These are phyloP conservation scores for Crocallis elinguaria DNA, from an alignment of 2,888 invertebrate genomes.

Conservation along the genomic window DNA sequence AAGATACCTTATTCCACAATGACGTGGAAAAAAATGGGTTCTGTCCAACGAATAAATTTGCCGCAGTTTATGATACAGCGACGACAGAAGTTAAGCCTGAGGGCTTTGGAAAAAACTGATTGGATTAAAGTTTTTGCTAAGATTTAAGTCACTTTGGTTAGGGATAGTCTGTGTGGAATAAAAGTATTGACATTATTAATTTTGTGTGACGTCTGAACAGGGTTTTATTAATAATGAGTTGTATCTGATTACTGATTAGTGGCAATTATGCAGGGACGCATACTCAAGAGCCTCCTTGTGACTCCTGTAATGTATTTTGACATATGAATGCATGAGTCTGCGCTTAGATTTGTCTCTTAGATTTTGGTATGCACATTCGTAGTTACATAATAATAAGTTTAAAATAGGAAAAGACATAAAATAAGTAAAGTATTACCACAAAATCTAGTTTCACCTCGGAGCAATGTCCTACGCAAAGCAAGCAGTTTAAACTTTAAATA, in stretches of 20 bases:
- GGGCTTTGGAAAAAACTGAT: background rate
- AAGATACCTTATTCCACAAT: conserved; percentile 18
- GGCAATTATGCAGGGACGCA: too few relatives aligned
- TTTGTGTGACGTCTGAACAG: background rate
- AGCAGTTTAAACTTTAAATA: background rate
- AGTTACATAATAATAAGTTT: too few relatives aligned
- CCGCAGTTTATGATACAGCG: conserved; percentile 22
- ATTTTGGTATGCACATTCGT: too few relatives aligned
- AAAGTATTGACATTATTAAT: background rate
- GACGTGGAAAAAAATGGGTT: conserved; percentile 30
- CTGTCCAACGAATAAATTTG: conserved; percentile 25
- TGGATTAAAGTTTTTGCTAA: background rate
- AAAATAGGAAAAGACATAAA: too few relatives aligned
- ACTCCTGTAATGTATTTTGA: too few relatives aligned
- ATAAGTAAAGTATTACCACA: background rate
- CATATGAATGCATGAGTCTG: too few relatives aligned
- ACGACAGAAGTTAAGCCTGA: conserved; percentile 11
- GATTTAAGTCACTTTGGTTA: too few relatives aligned
- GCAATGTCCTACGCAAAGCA: background rate
- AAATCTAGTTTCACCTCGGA: background rate
- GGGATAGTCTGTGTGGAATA: too few relatives aligned
- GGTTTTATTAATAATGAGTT: too few relatives aligned
- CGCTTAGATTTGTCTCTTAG: too few relatives aligned
- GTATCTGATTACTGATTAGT: too few relatives aligned
- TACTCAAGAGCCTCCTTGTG: too few relatives aligned